These are phyloP conservation scores for Mylabris sibirica DNA, from an alignment of 2,888 invertebrate species.

Conservation along the genomic window DNA sequence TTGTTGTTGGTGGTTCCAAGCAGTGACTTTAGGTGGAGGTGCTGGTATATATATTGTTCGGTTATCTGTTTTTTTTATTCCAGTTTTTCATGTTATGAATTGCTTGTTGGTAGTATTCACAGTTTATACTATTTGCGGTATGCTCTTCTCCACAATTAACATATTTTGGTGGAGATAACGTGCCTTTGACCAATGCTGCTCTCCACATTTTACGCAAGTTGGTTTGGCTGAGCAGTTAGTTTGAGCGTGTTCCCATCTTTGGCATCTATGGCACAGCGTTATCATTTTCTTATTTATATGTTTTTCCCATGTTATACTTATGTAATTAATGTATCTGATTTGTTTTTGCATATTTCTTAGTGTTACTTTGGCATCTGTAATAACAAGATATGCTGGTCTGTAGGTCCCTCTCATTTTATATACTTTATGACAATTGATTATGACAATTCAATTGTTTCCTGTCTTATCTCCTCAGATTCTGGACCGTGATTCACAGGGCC, in stretches of 20 bases:
- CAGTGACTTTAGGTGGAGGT: not conserved
- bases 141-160: not conserved
- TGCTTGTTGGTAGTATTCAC: not conserved
- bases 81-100: not conserved
- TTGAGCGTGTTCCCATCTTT: constrained; percentile 1
- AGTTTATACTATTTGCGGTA: not conserved
- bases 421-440: too few relatives aligned
- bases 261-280: not conserved
- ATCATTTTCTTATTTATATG: constrained; percentile 9
- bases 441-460: too few relatives aligned
- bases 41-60: not conserved
- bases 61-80: not conserved
- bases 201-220: not conserved
- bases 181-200: not conserved
- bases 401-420: too few relatives aligned
- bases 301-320: not conserved
- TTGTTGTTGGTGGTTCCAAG: not conserved
- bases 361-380: too few relatives aligned
- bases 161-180: not conserved
- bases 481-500: too few relatives aligned
- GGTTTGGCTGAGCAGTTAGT: not conserved
- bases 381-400: too few relatives aligned
- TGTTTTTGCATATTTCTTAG: too few relatives aligned
- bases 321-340: not conserved
- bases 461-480: too few relatives aligned